Percentiles rank a stretch among this genome's conserved stretches.
Conservation (phyloP, 2,797 vertebrate genomes). For the Myoxocephalus aenaeus region DNA sequence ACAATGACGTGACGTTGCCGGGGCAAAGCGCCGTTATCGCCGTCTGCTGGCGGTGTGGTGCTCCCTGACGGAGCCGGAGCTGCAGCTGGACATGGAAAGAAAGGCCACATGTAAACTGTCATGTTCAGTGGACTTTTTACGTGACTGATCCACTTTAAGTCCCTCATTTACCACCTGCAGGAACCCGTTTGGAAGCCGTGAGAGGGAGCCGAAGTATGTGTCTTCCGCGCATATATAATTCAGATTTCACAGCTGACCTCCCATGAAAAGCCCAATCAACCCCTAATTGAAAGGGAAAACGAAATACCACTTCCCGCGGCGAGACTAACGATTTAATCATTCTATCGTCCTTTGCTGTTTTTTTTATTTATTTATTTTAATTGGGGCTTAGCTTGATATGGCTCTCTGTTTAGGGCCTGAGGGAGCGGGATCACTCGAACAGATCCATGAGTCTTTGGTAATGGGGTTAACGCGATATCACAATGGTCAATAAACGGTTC, state of each 20-base stretch:
- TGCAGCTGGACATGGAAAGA: background rate
- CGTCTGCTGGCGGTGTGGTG: slow-evolving; percentile 88
- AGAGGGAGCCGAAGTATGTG: slow-evolving; percentile 31
- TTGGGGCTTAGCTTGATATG: slow-evolving; percentile 92
- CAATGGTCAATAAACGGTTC: slow-evolving; percentile 87
- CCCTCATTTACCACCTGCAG: slow-evolving; percentile 27
- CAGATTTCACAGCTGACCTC: slow-evolving; percentile 99
- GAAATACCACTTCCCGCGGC: slow-evolving; percentile 95
- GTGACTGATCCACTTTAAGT: background rate
- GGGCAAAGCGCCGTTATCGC: slow-evolving; percentile 84
- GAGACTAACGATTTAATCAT: slow-evolving; percentile 99
- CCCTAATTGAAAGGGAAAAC: slow-evolving; percentile 98
- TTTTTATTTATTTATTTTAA: too few species aligned
- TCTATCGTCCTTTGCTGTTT: slow-evolving; percentile 92
- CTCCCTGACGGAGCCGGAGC: slow-evolving; percentile 1
- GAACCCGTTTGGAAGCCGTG: slow-evolving; percentile 3
- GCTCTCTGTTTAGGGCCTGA: slow-evolving; percentile 86
- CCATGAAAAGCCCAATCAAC: slow-evolving; percentile 98
- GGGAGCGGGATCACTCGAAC: slow-evolving; percentile 92
- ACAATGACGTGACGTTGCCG: slow-evolving; percentile 49
- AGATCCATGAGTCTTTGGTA: slow-evolving; percentile 91
- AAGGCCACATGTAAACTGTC: slow-evolving; percentile 15
- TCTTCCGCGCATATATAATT: slow-evolving; percentile 92
- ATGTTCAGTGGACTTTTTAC: background rate
- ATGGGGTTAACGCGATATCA: slow-evolving; percentile 87